Evolutionary conservation across 37 sponge, comb jelly and placozoan species (phyloP).

Genomic region (Aphrocallistes beatrix): DNA sequence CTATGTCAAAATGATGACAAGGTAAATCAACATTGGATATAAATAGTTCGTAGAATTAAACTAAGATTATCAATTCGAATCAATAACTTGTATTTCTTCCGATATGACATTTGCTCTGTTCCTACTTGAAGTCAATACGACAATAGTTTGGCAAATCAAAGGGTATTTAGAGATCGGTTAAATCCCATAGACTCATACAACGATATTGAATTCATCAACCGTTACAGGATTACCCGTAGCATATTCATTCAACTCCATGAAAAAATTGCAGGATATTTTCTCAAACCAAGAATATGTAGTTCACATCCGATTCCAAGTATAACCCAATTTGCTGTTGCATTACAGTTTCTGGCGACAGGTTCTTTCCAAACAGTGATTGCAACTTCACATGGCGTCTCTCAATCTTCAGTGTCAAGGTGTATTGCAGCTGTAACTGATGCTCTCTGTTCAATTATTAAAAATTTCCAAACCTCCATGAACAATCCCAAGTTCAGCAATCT

Average conservation of each 20-base stretch:
- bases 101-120: not conserved
- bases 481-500: not conserved
- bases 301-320: not conserved
- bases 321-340: not conserved
- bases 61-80: too few species aligned
- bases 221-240: not conserved
- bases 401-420: not conserved
- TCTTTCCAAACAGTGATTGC: not conserved
- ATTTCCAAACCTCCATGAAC: not conserved
- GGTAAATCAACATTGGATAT: too few species aligned
- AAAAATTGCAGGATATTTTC: not conserved
- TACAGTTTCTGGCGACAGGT: slow-evolving; percentile 11
- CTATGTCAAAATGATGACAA: not conserved
- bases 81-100: too few species aligned
- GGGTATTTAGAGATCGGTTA: not conserved
- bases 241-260: not conserved
- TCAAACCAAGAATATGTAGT: not conserved
- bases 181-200: not conserved
- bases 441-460: not conserved
- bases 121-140: not conserved
- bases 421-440: not conserved
- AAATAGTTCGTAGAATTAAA: too few species aligned
- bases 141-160: not conserved
- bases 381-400: not conserved
- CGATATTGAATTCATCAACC: not conserved